These are phyloP conservation scores for Discoglossus pictus DNA, from an alignment of 2,797 vertebrate species.

Conservation along the genomic window DNA sequence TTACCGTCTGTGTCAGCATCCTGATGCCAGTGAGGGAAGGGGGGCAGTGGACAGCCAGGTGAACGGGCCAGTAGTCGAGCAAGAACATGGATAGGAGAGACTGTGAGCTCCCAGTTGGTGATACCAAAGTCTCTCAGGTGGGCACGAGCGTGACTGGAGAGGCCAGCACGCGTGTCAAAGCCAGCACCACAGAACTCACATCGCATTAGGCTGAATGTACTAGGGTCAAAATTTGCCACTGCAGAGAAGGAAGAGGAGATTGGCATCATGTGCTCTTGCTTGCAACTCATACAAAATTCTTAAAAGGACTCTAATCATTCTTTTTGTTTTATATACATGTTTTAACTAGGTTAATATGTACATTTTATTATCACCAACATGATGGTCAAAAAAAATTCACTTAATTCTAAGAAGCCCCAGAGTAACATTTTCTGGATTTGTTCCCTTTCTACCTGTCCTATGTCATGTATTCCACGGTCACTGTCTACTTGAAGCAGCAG, in stretches of 20 bases:
- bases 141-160: conserved; percentile 93
- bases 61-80: conserved; percentile 89
- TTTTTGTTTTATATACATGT: too few species aligned
- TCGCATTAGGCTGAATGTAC: conserved; percentile 95
- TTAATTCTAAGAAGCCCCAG: too few species aligned
- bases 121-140: conserved; percentile 95
- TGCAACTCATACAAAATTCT: neutral
- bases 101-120: conserved; percentile 97
- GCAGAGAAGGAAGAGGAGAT: conserved; percentile 54
- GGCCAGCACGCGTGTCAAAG: conserved; percentile 91
- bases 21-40: conserved; percentile 65
- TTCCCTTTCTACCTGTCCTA: too few species aligned
- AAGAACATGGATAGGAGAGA: conserved; percentile 92
- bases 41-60: conserved; percentile 79
- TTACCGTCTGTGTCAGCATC: conserved; percentile 47
- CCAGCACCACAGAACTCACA: conserved; percentile 96
- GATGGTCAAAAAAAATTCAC: too few species aligned
- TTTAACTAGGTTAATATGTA: too few species aligned
- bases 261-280: conserved; percentile 22
- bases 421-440: too few species aligned
- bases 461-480: too few species aligned
- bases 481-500: too few species aligned
- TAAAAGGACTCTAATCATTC: too few species aligned
- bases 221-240: conserved; percentile 96
- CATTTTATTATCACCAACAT: too few species aligned